A percentile compares a stretch with the other conserved stretches of the same genome.
These are phyloP conservation scores for Oncorhynchus clarkii DNA, from an alignment of 2,113 vertebrate genomes.

Conservation along the genomic window DNA sequence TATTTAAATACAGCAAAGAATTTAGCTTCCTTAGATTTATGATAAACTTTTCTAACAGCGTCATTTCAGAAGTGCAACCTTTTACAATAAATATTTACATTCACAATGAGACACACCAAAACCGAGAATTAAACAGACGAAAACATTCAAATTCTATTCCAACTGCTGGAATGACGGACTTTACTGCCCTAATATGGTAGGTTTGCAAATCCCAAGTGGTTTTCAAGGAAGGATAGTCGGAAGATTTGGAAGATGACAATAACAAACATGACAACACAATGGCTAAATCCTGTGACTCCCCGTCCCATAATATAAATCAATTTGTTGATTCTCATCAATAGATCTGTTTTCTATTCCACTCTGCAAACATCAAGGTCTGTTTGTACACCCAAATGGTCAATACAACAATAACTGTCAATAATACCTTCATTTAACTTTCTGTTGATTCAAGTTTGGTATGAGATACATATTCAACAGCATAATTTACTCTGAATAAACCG, in stretches of 20 bases:
- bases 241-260: too few species aligned
- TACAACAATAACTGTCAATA: slow-evolving; percentile 3
- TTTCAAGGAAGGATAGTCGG: not conserved
- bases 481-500: not conserved
- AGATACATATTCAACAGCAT: not conserved
- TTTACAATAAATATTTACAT: slow-evolving; percentile 42
- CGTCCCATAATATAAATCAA: not conserved
- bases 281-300: not conserved
- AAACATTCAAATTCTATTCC: not conserved
- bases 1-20: not conserved
- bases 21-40: not conserved
- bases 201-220: not conserved
- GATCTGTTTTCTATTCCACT: not conserved
- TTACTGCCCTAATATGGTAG: not conserved
- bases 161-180: not conserved
- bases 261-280: not conserved
- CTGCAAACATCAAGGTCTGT: slow-evolving; percentile 5
- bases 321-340: not conserved
- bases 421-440: not conserved
- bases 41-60: not conserved
- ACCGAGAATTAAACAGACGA: not conserved
- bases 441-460: not conserved
- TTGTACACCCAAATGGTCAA: not conserved
- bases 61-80: not conserved
- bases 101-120: not conserved